Percentiles rank a stretch among this genome's conserved stretches.
Evolutionary conservation across 2,113 vertebrate species (phyloP).

Genomic region (Lasiurus borealis): DNA sequence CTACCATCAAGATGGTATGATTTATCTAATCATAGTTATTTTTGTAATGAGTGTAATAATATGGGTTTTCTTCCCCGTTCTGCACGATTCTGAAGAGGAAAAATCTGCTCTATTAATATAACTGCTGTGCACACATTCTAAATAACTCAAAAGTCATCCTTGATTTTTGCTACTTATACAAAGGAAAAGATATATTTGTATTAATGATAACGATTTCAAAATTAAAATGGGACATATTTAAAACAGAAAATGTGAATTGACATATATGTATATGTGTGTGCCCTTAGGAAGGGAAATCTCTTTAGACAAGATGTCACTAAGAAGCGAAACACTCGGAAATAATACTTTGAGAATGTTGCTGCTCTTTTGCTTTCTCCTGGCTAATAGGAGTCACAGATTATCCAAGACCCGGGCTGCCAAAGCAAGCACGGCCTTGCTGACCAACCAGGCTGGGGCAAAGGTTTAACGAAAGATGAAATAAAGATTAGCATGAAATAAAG

Average conservation of each 20-base stretch:
- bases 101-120: background rate
- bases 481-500: background rate
- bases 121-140: background rate
- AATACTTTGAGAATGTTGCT: background rate
- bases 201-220: background rate
- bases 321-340: background rate
- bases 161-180: background rate
- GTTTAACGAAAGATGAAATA: constrained; percentile 11
- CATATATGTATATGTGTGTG: background rate
- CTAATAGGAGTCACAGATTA: background rate
- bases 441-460: background rate
- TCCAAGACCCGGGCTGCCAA: background rate
- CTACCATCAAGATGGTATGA: background rate
- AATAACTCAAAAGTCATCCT: background rate
- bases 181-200: background rate
- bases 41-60: background rate
- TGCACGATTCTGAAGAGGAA: background rate
- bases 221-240: background rate
- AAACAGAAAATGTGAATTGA: constrained; percentile 3
- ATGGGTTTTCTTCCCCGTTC: background rate
- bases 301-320: background rate
- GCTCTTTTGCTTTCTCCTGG: background rate
- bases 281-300: background rate
- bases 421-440: background rate
- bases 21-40: constrained; percentile 46